These are phyloP conservation scores for Iselma pallidipennis DNA, from an alignment of 2,888 invertebrate species.

Conservation along the genomic window DNA sequence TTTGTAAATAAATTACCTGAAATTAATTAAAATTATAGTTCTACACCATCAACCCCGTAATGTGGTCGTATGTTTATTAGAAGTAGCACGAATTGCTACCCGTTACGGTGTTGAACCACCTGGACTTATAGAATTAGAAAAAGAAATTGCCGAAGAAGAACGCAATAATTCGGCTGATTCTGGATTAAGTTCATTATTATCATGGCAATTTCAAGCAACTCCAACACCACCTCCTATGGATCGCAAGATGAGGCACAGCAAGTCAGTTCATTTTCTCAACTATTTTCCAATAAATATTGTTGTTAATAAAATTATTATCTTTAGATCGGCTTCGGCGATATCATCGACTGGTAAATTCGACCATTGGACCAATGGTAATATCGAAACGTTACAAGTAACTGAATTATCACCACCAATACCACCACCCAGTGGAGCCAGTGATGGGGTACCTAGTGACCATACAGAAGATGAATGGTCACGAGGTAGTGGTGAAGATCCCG, in stretches of 20 bases:
- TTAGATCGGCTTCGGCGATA: constrained; percentile 51
- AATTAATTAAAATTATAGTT: constrained; percentile 58
- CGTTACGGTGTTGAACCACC: constrained; percentile 81
- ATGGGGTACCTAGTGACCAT: constrained; percentile 64
- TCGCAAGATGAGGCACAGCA: constrained; percentile 61
- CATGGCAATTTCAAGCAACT: constrained; percentile 71
- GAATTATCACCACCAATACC: constrained; percentile 32
- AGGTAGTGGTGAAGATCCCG: constrained; percentile 71
- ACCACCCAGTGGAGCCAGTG: constrained; percentile 58
- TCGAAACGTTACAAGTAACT: constrained; percentile 27
- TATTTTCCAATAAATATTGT: not conserved
- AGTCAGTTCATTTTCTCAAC: constrained; percentile 44
- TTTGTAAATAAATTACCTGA: no score
- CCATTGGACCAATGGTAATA: constrained; percentile 46
- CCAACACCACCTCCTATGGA: constrained; percentile 52
- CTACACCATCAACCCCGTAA: constrained; percentile 82
- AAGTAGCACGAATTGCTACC: constrained; percentile 80
- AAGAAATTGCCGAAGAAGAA: constrained; percentile 83
- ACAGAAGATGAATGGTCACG: constrained; percentile 76
- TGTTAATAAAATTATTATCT: constrained; percentile 5
- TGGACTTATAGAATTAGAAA: constrained; percentile 78
- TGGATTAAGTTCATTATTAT: constrained; percentile 64
- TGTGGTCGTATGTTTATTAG: constrained; percentile 82
- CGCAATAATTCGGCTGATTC: constrained; percentile 66
- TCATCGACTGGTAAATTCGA: constrained; percentile 42